Conservation (phyloP, 2,888 invertebrate genomes). For the Clistopyga incitator region DNA sequence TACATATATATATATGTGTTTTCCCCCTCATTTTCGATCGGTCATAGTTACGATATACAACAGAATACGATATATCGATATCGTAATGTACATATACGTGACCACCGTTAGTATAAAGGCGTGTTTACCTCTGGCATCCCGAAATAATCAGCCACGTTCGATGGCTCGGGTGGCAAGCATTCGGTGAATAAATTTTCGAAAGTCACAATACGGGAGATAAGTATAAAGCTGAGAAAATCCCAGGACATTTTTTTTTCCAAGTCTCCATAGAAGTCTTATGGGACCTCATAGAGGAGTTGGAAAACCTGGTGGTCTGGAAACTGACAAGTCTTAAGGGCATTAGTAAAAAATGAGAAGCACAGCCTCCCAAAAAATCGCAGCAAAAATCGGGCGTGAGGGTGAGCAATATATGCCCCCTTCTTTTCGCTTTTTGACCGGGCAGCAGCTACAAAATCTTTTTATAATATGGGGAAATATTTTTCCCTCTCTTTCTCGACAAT, state of each 20-base stretch:
- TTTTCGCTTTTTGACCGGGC: no score
- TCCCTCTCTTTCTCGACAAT: slow-evolving; percentile 26
- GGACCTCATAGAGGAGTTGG: no score
- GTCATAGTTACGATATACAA: slow-evolving; percentile 55
- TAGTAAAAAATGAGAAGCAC: no score
- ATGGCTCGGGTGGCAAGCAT: slow-evolving; percentile 35
- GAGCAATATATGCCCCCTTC: no score
- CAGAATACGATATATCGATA: slow-evolving; percentile 48
- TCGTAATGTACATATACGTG: slow-evolving; percentile 58
- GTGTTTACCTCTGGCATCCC: slow-evolving; percentile 52
- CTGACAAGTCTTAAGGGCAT: no score
- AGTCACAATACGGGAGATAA: slow-evolving; percentile 37
- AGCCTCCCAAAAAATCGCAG: no score
- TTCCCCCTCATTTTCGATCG: slow-evolving; percentile 34
- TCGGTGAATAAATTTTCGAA: slow-evolving; percentile 60
- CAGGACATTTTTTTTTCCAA: no score
- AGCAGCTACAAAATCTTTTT: no score
- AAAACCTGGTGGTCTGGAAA: no score
- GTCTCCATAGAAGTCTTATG: no score
- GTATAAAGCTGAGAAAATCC: not conserved
- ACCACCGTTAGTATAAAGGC: slow-evolving; percentile 59
- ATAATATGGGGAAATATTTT: not conserved
- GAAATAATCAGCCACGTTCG: slow-evolving; percentile 64
- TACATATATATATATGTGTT: not conserved
- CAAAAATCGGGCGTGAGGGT: no score